Evolutionary conservation across 35 echinoderm and acorn worm genomes (phyloP).

Genomic region (Ophioderma brevispina): DNA sequence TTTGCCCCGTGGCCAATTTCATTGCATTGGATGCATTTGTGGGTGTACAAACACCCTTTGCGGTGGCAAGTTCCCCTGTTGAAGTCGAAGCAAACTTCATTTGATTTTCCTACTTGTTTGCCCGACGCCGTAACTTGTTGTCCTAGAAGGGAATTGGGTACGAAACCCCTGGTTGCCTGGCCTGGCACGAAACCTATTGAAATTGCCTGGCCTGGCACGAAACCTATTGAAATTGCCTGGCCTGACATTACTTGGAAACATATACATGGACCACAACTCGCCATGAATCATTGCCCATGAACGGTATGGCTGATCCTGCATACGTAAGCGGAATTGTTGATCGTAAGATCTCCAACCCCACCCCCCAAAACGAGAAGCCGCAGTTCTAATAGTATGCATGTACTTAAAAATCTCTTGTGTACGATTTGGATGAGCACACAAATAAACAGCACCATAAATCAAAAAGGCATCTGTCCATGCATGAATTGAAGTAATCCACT

Average conservation of each 20-base stretch:
- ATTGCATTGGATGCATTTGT: no score
- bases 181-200: not conserved
- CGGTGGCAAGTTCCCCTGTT: no score
- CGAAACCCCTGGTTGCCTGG: no score
- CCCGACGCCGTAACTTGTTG: no score
- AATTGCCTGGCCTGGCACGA: not conserved
- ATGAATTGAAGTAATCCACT: conserved; percentile 1
- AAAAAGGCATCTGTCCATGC: conserved; percentile 33
- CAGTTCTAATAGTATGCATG: not conserved
- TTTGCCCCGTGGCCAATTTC: no score
- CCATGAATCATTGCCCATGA: conserved; percentile 25
- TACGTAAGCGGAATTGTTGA: conserved; percentile 8
- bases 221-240: not conserved
- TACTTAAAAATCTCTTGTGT: conserved; percentile 19
- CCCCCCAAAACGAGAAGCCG: conserved; percentile 5
- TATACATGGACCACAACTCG: not conserved
- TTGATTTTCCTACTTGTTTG: no score
- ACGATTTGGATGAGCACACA: not conserved
- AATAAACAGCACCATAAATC: not conserved
- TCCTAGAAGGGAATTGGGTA: no score
- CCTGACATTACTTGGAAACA: no score
- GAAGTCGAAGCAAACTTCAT: no score
- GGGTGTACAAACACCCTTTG: no score
- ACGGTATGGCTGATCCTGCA: not conserved
- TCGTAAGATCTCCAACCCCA: conserved; percentile 22